Base-by-base conservation (phyloP, 2,888 invertebrate genomes). In the Amphipoea lucens region DNA sequence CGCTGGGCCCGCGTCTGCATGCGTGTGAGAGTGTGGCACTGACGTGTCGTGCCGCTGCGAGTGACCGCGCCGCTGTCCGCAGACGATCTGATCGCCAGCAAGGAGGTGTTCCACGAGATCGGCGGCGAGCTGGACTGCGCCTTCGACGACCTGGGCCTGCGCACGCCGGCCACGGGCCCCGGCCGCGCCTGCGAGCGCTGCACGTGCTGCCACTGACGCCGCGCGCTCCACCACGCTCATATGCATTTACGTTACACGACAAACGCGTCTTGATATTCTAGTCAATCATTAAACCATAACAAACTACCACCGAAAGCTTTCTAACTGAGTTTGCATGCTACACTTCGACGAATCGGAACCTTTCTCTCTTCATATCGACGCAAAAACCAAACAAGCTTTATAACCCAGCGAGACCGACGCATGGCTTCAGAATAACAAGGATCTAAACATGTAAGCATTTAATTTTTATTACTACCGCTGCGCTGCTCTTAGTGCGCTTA, bases 71-170 rank as follows among this genome's bases (percentile, higher is more conserved):
- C 90, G 94, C 93, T 95, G 91, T 95, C 92, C 93, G 93, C 97
- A 98, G 98, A 98, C 98, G 98, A 98, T 93, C 97, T 98, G 97
- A 98, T 98, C 96, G 97, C 97, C 92, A 98, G 98, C 96, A 99
- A 99, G 97, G 99, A 99, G 97, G 97, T 98, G 96, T 99, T 98
- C 98, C 98, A 98, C 97, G 98, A 98, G 95, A 98, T 99, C 95
- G 99, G 98, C 91, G 99, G 99, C 95, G 99, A 99, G 96, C 97
- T 99, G 97, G 99, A 99, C 97, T 97, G 97, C 94, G 98, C 99
- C 91, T 99, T 99, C 97, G 97, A 98, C 94, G 98, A 98, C 95
- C 95, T 97, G 82, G 96, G 95, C 45, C 90, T 96, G 90, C 93
- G 93, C 87, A 75, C 90, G 78, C 81, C 92, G 80, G 87, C 90